A percentile compares a stretch with the other conserved stretches of the same genome.
These are phyloP conservation scores for Clarias batrachus DNA, from an alignment of 2,113 vertebrate species.

Conservation along the genomic window DNA sequence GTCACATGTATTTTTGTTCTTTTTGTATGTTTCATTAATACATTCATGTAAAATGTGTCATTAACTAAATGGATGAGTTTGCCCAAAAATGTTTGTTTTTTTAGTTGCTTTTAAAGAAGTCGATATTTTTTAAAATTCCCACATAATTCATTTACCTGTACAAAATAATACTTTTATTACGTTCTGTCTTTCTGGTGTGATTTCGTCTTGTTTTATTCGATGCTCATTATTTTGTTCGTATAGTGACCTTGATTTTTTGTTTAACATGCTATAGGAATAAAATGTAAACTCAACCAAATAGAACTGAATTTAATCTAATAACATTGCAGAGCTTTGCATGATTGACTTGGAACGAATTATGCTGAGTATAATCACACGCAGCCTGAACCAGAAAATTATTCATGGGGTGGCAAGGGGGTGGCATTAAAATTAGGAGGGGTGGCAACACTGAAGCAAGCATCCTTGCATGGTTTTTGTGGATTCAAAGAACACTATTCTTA, in stretches of 20 bases:
- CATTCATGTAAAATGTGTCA: not conserved
- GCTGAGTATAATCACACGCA: not conserved
- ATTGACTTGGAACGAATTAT: not conserved
- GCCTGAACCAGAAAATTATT: too few species aligned
- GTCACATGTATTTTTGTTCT: too few species aligned
- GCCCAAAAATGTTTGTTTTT: not conserved
- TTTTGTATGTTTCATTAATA: too few species aligned
- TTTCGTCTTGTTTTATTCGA: not conserved
- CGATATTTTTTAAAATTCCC: not conserved
- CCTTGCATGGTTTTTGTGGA: too few species aligned
- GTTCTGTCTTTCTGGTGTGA: not conserved
- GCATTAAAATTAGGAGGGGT: too few species aligned
- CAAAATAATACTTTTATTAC: not conserved
- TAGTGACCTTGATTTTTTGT: not conserved
- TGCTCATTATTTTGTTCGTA: not conserved
- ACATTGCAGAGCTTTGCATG: too few species aligned
- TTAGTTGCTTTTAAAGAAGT: not conserved
- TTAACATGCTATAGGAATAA: not conserved
- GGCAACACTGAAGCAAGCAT: too few species aligned
- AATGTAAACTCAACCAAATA: not conserved
- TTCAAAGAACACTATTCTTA: too few species aligned
- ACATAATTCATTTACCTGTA: not conserved
- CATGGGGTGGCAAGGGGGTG: too few species aligned
- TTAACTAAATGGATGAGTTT: not conserved
- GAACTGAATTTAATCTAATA: too few species aligned